Percentiles rank a stretch among this genome's conserved stretches.
These are phyloP conservation scores for Sebastes steindachneri DNA, from an alignment of 2,797 vertebrate genomes.

Conservation along the genomic window DNA sequence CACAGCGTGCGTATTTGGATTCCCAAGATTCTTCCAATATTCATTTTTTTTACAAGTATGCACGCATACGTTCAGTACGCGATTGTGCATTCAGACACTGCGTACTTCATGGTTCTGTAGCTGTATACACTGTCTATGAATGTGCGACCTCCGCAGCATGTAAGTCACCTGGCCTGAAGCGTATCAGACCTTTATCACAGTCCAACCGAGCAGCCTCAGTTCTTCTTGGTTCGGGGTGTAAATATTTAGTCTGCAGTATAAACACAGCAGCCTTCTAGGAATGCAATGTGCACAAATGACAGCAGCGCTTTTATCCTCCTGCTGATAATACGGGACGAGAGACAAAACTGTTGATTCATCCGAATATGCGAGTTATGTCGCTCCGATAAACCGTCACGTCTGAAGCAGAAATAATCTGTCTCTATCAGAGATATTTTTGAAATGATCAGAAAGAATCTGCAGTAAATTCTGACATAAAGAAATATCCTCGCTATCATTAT, in stretches of 20 bases:
- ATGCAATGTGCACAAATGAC: conserved; percentile 33
- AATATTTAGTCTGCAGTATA: conserved; percentile 74
- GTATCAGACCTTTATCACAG: conserved; percentile 54
- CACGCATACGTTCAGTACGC: too few relatives aligned
- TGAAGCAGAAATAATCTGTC: neutral
- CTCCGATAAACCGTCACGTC: neutral
- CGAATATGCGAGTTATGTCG: neutral
- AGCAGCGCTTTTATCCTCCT: conserved; percentile 30
- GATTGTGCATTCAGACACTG: neutral
- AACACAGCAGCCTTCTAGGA: conserved; percentile 63
- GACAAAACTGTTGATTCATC: conserved; percentile 19
- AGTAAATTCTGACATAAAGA: neutral
- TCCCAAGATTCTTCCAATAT: conserved; percentile 12
- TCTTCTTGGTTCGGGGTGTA: conserved; percentile 54
- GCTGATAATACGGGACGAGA: conserved; percentile 21
- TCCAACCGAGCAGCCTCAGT: conserved; percentile 32
- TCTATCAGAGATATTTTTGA: neutral
- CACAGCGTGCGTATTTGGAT: neutral
- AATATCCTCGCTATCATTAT: neutral
- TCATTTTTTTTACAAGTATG: neutral
- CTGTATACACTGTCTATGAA: conserved; percentile 23
- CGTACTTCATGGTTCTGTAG: conserved; percentile 30
- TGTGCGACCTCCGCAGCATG: conserved; percentile 15
- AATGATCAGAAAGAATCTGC: neutral
- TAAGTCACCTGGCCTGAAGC: conserved; percentile 34